Evolutionary conservation across 2,113 vertebrate genomes (phyloP), one percentile per base, ranked within the genome.

Genomic region (Anoura caudifer): DNA sequence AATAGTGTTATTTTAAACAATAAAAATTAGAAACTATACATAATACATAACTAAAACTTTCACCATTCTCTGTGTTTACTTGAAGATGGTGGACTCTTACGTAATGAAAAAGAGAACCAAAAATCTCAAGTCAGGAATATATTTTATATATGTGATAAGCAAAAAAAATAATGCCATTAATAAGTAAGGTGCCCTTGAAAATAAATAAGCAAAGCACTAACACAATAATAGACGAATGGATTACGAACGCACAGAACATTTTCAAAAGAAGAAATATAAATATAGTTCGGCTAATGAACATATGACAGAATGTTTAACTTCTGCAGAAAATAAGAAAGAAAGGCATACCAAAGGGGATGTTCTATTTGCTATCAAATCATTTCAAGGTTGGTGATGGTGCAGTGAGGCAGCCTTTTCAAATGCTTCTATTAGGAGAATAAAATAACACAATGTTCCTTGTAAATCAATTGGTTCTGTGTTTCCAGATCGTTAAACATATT

Each of bases 401-500:
- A 87, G 76, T 13, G 54, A 95, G 89, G 38, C 69, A 83, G 50
- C 2, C 43, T 87, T 94, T 90, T 22, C 54, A 90, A 96, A 90
- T 80, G 75, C 31, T 94, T 94, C 79, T 93, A 36, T 94, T 63
- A 95, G 73, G 77, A 90, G 73, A 94, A 89, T 80, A 94, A 91
- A 94, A 94, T 63, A 95, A 92, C 79, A 87, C 75, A 90, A 16
- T 79, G 75, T 93, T 93, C 41, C 56, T 84, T 96, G 63, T 80
- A 95, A 97, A 91, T 92, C 90, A 93, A 12, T 96, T 94, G 67
- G 41, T 61, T 95, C 72, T 82, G 5, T 82, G 77, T 96, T 97
- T 96, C 86, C 93, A 96, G 77, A 96, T 91, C 63, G 47, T 93
- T 95, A 96, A 93, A 93, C 86, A 87, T 84, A 88, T 36, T 94